These are phyloP conservation scores for Coracias cyanogaster DNA, from an alignment of 2,797 vertebrate genomes.

Conservation along the genomic window DNA sequence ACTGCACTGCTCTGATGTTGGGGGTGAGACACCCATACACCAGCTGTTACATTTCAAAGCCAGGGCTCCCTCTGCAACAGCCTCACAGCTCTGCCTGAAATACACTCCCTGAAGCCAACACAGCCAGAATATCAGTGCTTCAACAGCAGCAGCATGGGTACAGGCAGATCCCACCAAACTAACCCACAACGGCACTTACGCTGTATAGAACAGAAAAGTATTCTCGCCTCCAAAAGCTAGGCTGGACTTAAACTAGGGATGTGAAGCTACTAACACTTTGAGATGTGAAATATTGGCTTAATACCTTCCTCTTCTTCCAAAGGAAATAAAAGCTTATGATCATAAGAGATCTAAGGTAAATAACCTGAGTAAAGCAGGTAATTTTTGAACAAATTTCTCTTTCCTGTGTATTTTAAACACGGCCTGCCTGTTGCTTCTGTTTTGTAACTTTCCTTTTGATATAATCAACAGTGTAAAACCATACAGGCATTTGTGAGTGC, in stretches of 20 bases:
- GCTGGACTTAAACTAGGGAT: not conserved
- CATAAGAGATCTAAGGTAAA: not conserved
- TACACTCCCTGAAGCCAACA: not conserved
- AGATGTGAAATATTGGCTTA: not conserved
- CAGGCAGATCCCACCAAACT: not conserved
- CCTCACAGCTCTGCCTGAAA: not conserved
- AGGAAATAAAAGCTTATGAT: not conserved
- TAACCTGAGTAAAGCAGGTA: not conserved
- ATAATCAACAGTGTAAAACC: not conserved
- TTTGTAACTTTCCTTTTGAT: not conserved
- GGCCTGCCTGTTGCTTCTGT: not conserved
- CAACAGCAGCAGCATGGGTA: not conserved
- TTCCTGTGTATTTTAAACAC: not conserved
- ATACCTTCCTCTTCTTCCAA: not conserved
- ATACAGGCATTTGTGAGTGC: not conserved
- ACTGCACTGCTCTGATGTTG: not conserved
- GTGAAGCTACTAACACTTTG: not conserved
- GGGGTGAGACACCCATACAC: not conserved
- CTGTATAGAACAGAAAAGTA: not conserved
- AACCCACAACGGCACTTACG: fast-evolving
- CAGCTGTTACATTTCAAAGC: conserved; percentile 53
- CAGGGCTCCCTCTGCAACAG: not conserved
- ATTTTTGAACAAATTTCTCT: not conserved
- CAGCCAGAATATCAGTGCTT: not conserved
- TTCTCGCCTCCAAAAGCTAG: not conserved